These are phyloP conservation scores for Adelphocoris suturalis DNA, from an alignment of 2,888 invertebrate species.

Conservation along the genomic window DNA sequence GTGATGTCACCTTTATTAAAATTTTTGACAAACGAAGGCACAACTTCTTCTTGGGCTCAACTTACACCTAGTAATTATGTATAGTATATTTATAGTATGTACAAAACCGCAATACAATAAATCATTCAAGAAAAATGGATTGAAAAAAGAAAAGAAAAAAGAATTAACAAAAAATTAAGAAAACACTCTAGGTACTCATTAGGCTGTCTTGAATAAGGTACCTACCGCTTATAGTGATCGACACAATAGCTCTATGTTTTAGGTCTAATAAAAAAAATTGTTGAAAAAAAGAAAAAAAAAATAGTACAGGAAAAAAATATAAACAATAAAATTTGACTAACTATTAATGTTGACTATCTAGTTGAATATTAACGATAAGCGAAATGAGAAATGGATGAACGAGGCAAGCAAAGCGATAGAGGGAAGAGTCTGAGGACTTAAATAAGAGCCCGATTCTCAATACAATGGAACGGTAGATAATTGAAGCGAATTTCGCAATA, in stretches of 20 bases:
- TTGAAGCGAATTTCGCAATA: not conserved
- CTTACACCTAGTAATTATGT: constrained; percentile 65
- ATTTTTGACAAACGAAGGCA: constrained; percentile 69
- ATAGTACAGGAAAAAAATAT: not conserved
- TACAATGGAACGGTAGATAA: constrained; percentile 24
- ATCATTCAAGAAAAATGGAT: constrained; percentile 1
- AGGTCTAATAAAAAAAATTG: not conserved
- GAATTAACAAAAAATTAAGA: not conserved
- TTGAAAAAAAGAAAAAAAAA: not conserved
- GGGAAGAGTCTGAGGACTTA: constrained; percentile 17
- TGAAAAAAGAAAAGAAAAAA: not conserved
- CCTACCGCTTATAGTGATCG: not conserved
- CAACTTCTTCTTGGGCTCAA: constrained; percentile 69
- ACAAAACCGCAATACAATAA: constrained; percentile 65
- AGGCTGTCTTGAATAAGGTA: constrained; percentile 16
- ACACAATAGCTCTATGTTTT: not conserved
- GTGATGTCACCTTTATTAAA: constrained; percentile 71
- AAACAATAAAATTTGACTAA: not conserved
- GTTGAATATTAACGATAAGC: constrained; percentile 22
- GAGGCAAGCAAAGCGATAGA: not conserved
- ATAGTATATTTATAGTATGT: constrained; percentile 70
- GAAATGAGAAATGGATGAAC: constrained; percentile 8
- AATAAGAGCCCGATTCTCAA: constrained; percentile 21
- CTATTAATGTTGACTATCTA: constrained; percentile 6
- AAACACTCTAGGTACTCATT: constrained; percentile 11